phyloP scores from a whole-genome alignment of 2,888 invertebrate genomes.

The Meloe dianella region DNA sequence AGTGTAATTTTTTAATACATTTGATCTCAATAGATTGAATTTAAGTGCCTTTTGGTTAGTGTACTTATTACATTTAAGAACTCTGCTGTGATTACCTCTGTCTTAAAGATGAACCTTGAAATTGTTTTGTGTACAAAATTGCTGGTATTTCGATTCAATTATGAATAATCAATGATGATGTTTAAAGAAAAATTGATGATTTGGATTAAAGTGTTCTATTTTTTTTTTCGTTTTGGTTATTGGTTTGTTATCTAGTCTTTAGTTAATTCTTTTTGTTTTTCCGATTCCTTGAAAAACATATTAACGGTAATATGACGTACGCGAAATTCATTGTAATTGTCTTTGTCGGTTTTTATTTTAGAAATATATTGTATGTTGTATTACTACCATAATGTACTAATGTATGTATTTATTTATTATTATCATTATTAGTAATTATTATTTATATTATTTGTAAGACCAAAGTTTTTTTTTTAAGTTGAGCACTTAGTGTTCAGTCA shows the following conservation, averaged over 20 bases:
- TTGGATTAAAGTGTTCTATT: slow-evolving; percentile 36
- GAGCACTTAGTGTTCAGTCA: slow-evolving; percentile 36
- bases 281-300: too few species aligned
- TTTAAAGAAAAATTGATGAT: neutral
- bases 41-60: slow-evolving; percentile 2
- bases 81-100: slow-evolving; percentile 36
- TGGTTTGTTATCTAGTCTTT: slow-evolving; percentile 55
- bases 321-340: neutral
- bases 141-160: slow-evolving; percentile 25
- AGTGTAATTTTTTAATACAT: slow-evolving; percentile 7
- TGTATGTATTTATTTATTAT: slow-evolving; percentile 25
- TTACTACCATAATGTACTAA: slow-evolving; percentile 19
- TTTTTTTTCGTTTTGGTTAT: slow-evolving; percentile 44
- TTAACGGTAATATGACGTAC: slow-evolving; percentile 19
- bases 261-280: slow-evolving; percentile 29
- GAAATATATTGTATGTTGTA: slow-evolving; percentile 19
- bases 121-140: slow-evolving; percentile 23
- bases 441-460: slow-evolving; percentile 41
- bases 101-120: slow-evolving; percentile 23
- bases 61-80: slow-evolving; percentile 24
- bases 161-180: neutral
- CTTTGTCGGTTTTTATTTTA: slow-evolving; percentile 9
- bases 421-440: slow-evolving; percentile 21
- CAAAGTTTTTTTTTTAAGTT: slow-evolving; percentile 39
- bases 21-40: slow-evolving; percentile 25